A percentile compares a stretch with the other conserved stretches of the same genome.
These are phyloP conservation scores for Mionectes macconnelli DNA, from an alignment of 2,113 vertebrate genomes.

Conservation along the genomic window DNA sequence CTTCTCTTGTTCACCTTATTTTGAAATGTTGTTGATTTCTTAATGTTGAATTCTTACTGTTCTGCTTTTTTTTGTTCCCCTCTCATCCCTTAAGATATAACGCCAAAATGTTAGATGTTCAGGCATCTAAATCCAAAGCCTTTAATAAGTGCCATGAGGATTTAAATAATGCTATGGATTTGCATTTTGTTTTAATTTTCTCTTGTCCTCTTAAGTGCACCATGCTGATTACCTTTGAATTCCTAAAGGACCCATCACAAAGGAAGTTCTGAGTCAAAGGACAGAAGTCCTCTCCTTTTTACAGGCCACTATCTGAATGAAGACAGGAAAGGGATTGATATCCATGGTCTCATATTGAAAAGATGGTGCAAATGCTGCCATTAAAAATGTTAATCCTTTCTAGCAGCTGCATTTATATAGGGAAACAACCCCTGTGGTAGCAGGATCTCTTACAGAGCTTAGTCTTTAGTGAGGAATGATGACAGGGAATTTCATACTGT, in stretches of 20 bases:
- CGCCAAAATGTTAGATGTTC: neutral
- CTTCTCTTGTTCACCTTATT: neutral
- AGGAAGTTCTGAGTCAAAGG: neutral
- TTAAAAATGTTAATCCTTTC: conserved; percentile 34
- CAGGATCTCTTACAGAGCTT: neutral
- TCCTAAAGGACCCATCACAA: neutral
- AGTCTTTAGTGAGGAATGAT: neutral
- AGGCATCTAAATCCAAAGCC: neutral
- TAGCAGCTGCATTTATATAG: conserved; percentile 47
- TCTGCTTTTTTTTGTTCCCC: neutral
- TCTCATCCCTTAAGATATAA: neutral
- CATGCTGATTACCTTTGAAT: neutral
- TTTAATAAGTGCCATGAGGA: neutral
- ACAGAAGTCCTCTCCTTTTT: neutral
- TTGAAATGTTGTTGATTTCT: neutral
- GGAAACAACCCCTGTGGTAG: conserved; percentile 7
- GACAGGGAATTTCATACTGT: neutral
- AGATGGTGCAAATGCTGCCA: neutral
- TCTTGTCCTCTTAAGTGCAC: neutral
- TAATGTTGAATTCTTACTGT: neutral
- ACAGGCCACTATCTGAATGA: neutral
- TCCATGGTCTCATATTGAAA: neutral
- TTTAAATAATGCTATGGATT: neutral
- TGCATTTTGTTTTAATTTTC: neutral
- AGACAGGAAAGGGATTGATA: neutral